These are phyloP conservation scores for Eueides isabella DNA, from an alignment of 1,140 invertebrate genomes.

Conservation along the genomic window DNA sequence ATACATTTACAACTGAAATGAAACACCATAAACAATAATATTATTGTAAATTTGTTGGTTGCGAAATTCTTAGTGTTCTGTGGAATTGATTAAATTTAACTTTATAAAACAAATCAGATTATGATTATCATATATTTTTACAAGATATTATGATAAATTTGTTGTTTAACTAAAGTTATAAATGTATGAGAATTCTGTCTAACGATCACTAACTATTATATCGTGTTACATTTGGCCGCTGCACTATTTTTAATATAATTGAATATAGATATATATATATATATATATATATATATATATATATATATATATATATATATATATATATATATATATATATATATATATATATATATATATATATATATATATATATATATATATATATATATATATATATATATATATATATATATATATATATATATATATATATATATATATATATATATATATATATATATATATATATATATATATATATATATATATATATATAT, in stretches of 20 bases:
- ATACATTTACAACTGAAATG: slow-evolving; percentile 11
- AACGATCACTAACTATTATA: background rate
- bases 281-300: no score
- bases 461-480: no score
- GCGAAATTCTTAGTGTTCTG: background rate
- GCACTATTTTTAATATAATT: background rate
- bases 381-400: no score
- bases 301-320: no score
- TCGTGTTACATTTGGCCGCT: background rate
- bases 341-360: no score
- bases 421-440: no score
- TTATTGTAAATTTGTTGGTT: background rate
- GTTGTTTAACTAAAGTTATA: background rate
- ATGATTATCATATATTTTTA: background rate
- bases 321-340: no score
- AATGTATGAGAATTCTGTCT: background rate
- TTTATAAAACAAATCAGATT: background rate
- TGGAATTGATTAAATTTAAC: background rate
- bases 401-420: no score
- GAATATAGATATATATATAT: no score
- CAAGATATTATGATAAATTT: background rate
- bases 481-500: no score
- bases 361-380: no score
- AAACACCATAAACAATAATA: background rate
- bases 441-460: no score